Evolutionary conservation across 2,113 vertebrate genomes (phyloP).

Genomic region (Porphyrio hochstetteri): DNA sequence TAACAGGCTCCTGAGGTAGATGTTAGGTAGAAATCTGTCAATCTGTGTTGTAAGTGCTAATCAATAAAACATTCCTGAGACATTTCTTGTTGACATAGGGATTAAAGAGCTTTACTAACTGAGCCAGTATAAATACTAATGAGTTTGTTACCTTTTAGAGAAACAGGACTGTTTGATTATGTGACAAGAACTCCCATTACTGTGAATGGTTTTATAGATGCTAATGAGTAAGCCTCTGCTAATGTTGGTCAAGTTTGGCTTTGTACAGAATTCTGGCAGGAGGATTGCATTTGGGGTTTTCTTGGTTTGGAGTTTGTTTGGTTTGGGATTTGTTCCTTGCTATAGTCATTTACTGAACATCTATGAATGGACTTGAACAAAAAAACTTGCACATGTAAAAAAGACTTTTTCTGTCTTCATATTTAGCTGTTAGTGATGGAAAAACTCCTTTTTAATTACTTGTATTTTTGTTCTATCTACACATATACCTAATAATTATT

Average conservation of each 20-base stretch:
- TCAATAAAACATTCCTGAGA: not conserved
- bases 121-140: conserved; percentile 37
- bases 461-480: not conserved
- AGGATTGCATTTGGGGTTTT: rapidly evolving
- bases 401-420: not conserved
- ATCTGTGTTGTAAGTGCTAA: not conserved
- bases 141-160: not conserved
- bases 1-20: not conserved
- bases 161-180: not conserved
- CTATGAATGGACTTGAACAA: not conserved
- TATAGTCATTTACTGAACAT: not conserved
- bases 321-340: not conserved
- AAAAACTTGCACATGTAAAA: rapidly evolving
- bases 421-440: not conserved
- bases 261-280: not conserved
- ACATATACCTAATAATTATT: not conserved
- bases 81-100: not conserved
- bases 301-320: not conserved
- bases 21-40: not conserved
- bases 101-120: conserved; percentile 36
- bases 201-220: not conserved
- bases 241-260: not conserved
- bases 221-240: not conserved
- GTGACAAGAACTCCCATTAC: not conserved
- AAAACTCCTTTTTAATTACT: not conserved